Conservation (phyloP, 2,797 vertebrate species). For the Chrysolophus pictus region DNA sequence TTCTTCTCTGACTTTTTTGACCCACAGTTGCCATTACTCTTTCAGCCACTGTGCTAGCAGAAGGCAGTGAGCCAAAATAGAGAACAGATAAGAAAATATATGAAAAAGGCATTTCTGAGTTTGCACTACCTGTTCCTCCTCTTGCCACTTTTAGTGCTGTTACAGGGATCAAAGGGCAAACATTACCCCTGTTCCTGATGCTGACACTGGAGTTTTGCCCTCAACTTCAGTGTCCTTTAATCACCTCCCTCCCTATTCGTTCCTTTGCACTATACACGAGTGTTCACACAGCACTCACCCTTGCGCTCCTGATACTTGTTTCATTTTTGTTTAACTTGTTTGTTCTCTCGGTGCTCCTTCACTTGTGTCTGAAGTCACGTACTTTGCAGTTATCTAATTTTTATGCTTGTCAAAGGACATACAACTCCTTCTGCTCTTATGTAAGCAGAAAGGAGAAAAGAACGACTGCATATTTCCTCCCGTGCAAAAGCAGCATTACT, state of each 20-base stretch:
- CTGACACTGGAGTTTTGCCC: neutral
- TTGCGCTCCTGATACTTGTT: conserved; percentile 46
- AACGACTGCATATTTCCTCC: conserved; percentile 59
- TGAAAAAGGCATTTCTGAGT: neutral
- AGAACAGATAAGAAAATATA: neutral
- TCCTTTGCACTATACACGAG: conserved; percentile 2
- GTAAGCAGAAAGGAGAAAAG: conserved; percentile 66
- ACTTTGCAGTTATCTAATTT: conserved; percentile 76
- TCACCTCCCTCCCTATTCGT: conserved; percentile 14
- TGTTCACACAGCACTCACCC: neutral
- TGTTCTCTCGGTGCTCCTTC: conserved; percentile 60
- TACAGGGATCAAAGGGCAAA: conserved; percentile 13
- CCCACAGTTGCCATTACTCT: neutral
- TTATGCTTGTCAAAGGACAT: conserved; percentile 67
- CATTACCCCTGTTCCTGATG: neutral
- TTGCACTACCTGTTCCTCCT: neutral
- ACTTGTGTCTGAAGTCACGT: conserved; percentile 70
- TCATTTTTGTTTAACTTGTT: conserved; percentile 61
- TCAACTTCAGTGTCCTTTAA: conserved; percentile 1
- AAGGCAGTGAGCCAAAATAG: neutral
- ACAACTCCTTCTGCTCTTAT: conserved; percentile 58
- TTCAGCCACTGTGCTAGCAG: neutral
- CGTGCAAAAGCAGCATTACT: conserved; percentile 21
- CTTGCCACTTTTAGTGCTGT: neutral
- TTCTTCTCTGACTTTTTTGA: neutral